Evolutionary conservation across 2,797 vertebrate species (phyloP).

Genomic region (Distichodus sexfasciatus): DNA sequence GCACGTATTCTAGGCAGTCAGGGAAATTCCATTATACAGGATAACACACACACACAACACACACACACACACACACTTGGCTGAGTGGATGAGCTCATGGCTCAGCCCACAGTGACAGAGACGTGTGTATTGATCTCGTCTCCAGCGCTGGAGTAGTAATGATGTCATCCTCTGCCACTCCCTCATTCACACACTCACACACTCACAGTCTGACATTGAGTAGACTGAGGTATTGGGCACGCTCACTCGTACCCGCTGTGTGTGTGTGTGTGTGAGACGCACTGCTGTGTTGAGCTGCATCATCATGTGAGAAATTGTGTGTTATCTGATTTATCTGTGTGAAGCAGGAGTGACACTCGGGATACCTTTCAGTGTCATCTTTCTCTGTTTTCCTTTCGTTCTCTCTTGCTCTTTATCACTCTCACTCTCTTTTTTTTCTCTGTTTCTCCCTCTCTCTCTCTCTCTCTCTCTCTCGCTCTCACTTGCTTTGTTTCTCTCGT

Average conservation of each 20-base stretch:
- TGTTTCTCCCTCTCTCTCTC: neutral
- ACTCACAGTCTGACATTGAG: conserved; percentile 45
- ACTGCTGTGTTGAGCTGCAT: conserved; percentile 12
- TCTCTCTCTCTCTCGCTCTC: neutral
- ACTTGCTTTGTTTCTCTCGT: neutral
- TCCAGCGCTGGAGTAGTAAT: conserved; percentile 75
- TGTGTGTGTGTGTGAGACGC: neutral
- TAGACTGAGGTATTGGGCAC: conserved; percentile 17
- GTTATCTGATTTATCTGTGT: conserved; percentile 8
- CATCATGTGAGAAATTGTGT: conserved; percentile 28
- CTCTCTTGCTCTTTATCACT: neutral
- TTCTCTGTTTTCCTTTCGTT: neutral
- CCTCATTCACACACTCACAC: conserved; percentile 39
- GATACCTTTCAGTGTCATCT: neutral
- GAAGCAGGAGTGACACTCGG: neutral
- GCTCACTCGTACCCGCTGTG: conserved; percentile 3
- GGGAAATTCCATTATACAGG: no score
- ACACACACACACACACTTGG: conserved; percentile 32
- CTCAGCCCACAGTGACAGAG: conserved; percentile 64
- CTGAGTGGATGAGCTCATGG: conserved; percentile 68
- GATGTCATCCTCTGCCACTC: conserved; percentile 79
- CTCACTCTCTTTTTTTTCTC: neutral
- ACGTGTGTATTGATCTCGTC: conserved; percentile 75
- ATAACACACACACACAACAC: neutral
- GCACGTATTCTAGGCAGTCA: no score